Evolutionary conservation across 2,888 invertebrate genomes (phyloP), one percentile per base, ranked within the genome.

Genomic region (Pyrocoelia pectoralis): DNA sequence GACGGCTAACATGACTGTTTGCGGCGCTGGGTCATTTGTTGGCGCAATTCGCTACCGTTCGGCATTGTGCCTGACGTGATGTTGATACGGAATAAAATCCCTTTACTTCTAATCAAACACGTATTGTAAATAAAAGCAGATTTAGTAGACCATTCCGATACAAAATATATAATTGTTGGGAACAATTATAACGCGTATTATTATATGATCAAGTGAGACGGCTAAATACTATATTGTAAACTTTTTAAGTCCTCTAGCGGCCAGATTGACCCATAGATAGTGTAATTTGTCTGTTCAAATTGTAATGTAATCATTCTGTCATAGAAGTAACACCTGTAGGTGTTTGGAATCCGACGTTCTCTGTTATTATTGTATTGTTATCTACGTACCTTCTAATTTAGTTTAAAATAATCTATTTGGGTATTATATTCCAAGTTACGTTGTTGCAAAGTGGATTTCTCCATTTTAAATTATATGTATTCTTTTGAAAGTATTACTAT

Each of bases 21-120:
- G 70, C 68, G 68, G 70, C 68, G 68, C 61, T 69, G 71, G 72
- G 68, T 71, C 71, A 71, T 72, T 72, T 72, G 72, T 72, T 71
- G 70, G 61, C 68, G 70, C 70, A 70, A 70, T 70, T 70, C 69
- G 67, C 67, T 70, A 66, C 70, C 63, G 70, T 68, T 69, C 56
- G 65, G 59, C 66, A 63, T 65, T 66, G 68, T 65, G 60, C 66
- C 62, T 69, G 71, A 63, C 61, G 65, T 72, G 66, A 69, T 67
- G 68, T 68, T 68, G 69, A 64, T 68, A 66, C 64, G 67, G 55
- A 68, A 69, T 69, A 67, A 69, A 68, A 67, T 66, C 60, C 66
- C 51, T 56, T 64, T 56, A 62, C 62, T 61, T 64, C 61, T 67
- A 68, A 68, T 68, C 70, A 71, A 71, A 71, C 63, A 71, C 62